A percentile compares a stretch with the other conserved stretches of the same genome.
Evolutionary conservation across 2,888 invertebrate species (phyloP).

Genomic region (Prionchulus punctatus): DNA sequence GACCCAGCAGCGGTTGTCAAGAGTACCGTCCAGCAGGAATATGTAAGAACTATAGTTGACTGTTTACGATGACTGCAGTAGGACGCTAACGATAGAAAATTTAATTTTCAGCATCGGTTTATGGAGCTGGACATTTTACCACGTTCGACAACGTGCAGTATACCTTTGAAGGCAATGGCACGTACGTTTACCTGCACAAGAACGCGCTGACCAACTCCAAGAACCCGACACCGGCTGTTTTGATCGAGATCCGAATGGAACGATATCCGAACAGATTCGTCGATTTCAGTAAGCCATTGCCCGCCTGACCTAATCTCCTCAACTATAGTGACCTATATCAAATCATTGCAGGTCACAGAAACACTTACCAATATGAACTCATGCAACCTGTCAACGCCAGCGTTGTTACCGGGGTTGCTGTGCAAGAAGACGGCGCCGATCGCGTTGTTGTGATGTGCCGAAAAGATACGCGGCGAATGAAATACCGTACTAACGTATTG

Average conservation of each 20-base stretch:
- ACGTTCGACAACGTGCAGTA: conserved; percentile 79
- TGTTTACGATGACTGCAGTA: background rate
- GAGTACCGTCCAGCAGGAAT: conserved; percentile 82
- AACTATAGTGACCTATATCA: background rate
- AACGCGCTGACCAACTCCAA: too few species aligned
- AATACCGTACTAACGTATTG: conserved; percentile 25
- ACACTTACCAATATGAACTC: conserved; percentile 24
- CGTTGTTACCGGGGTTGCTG: conserved; percentile 27
- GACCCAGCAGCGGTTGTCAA: conserved; percentile 85
- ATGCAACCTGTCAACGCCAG: conserved; percentile 30
- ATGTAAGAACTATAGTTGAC: conserved; percentile 30
- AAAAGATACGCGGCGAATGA: conserved; percentile 27
- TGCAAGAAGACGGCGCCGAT: conserved; percentile 22
- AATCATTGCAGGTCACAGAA: conserved; percentile 15
- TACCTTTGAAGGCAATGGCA: conserved; percentile 84
- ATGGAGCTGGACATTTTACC: conserved; percentile 81
- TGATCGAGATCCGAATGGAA: conserved; percentile 26
- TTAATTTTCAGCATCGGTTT: conserved; percentile 54
- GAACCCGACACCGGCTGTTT: conserved; percentile 13
- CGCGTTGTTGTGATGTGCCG: conserved; percentile 17
- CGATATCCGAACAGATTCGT: conserved; percentile 29
- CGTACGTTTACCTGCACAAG: conserved; percentile 57
- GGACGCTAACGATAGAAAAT: too few species aligned
- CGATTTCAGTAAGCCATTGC: conserved; percentile 22
- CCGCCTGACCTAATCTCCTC: background rate